These are phyloP conservation scores for Ptilonorhynchus violaceus DNA, from an alignment of 2,113 vertebrate species.

Conservation along the genomic window DNA sequence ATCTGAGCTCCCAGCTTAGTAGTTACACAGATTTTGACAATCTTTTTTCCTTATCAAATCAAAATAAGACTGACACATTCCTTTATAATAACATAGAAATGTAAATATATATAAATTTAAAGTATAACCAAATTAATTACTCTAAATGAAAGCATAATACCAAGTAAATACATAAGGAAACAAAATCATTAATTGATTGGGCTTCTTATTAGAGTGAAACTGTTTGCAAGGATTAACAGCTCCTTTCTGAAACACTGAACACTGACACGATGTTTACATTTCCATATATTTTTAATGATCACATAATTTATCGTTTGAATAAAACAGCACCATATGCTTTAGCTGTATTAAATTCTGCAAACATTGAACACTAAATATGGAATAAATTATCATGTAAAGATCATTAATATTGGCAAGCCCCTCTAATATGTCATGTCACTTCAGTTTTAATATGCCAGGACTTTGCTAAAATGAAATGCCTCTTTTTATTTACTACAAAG, in stretches of 20 bases:
- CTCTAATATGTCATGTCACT: not conserved
- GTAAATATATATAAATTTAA: not conserved
- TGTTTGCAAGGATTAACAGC: slow-evolving; percentile 21
- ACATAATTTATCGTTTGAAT: slow-evolving; percentile 18
- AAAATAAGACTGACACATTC: not conserved
- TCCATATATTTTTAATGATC: slow-evolving; percentile 55
- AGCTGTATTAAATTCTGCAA: not conserved
- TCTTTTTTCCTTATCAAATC: slow-evolving; percentile 7
- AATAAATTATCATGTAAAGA: slow-evolving; percentile 25
- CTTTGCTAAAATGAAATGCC: slow-evolving; percentile 8
- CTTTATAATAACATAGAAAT: slow-evolving; percentile 1
- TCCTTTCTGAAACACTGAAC: slow-evolving; percentile 16
- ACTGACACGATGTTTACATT: slow-evolving; percentile 34
- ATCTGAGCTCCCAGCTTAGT: not conserved
- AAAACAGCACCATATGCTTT: slow-evolving; percentile 15
- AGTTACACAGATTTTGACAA: slow-evolving; percentile 24
- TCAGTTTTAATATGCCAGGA: not conserved
- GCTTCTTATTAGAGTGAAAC: not conserved
- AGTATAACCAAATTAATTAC: slow-evolving; percentile 22
- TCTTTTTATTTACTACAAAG: slow-evolving; percentile 23
- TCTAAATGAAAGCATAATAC: slow-evolving; percentile 4
- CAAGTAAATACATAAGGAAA: slow-evolving; percentile 15
- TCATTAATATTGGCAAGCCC: not conserved
- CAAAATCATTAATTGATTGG: not conserved
- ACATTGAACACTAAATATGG: not conserved